These are phyloP conservation scores for Anthopleura sola DNA, from an alignment of 64 coral and sea anemone genomes.

Conservation along the genomic window DNA sequence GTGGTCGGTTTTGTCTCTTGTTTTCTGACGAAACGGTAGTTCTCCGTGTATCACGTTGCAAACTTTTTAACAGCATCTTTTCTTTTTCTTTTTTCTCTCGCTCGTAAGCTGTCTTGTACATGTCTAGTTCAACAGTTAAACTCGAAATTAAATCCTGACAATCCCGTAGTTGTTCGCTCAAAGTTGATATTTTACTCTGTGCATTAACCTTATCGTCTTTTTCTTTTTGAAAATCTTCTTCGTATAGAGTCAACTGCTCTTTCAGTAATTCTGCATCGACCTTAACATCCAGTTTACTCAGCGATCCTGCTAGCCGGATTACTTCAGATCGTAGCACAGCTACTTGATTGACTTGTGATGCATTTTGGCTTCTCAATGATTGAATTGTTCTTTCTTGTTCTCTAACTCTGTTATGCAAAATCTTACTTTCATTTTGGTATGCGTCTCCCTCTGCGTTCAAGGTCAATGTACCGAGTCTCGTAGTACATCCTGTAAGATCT, in stretches of 20 bases:
- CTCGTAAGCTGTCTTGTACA: conserved; percentile 88
- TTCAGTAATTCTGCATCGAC: conserved; percentile 57
- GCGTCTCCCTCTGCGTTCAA: neutral
- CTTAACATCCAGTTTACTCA: conserved; percentile 36
- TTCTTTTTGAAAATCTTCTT: conserved; percentile 87
- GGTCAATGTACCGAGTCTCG: neutral
- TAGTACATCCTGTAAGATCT: neutral
- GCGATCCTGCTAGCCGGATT: conserved; percentile 49
- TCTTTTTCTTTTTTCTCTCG: conserved; percentile 87
- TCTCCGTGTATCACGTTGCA: neutral
- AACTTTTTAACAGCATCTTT: conserved; percentile 21
- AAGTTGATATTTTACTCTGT: conserved; percentile 64
- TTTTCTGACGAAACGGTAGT: conserved; percentile 22
- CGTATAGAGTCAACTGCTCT: conserved; percentile 79
- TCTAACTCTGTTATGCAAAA: neutral
- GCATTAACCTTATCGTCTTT: conserved; percentile 72
- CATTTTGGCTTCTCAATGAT: conserved; percentile 58
- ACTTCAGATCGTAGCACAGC: conserved; percentile 59
- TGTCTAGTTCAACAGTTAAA: conserved; percentile 69
- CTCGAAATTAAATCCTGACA: conserved; percentile 76
- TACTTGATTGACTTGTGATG: conserved; percentile 64
- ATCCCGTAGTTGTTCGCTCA: conserved; percentile 59
- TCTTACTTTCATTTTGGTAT: conserved; percentile 8
- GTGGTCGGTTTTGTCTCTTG: conserved; percentile 21
- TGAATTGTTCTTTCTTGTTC: conserved; percentile 46